These are phyloP conservation scores for Pristiophorus japonicus DNA, from an alignment of 2,113 vertebrate genomes.

Conservation along the genomic window DNA sequence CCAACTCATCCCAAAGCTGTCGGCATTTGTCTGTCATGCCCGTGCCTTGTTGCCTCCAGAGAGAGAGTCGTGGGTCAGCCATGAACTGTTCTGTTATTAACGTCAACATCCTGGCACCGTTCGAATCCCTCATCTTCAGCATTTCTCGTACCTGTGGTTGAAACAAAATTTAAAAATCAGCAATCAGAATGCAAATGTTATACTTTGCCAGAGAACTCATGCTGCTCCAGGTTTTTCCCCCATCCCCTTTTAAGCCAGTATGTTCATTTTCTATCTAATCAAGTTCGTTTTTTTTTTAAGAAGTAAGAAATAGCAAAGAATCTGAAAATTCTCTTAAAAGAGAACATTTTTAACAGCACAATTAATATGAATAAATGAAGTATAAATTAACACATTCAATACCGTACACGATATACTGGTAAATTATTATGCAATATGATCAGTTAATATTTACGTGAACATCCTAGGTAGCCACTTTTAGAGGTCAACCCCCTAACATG, in stretches of 20 bases:
- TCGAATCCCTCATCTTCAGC: constrained; percentile 96
- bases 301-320: neutral
- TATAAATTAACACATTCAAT: neutral
- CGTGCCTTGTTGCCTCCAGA: constrained; percentile 95
- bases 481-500: neutral
- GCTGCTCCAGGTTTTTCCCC: neutral
- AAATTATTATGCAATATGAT: neutral
- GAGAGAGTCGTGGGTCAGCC: constrained; percentile 89
- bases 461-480: neutral
- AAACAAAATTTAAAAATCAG: neutral
- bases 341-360: neutral
- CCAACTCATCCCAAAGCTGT: constrained; percentile 93
- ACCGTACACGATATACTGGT: neutral
- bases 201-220: neutral
- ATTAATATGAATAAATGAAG: neutral
- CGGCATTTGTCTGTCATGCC: constrained; percentile 97
- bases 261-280: neutral
- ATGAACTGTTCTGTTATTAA: constrained; percentile 97
- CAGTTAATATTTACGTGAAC: neutral
- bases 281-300: neutral
- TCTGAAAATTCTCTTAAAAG: neutral
- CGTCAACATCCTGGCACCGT: constrained; percentile 91
- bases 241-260: neutral
- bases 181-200: neutral
- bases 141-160: constrained; percentile 78